These are phyloP conservation scores for Conus ventricosus DNA, from an alignment of 1,140 invertebrate species.

Conservation along the genomic window DNA sequence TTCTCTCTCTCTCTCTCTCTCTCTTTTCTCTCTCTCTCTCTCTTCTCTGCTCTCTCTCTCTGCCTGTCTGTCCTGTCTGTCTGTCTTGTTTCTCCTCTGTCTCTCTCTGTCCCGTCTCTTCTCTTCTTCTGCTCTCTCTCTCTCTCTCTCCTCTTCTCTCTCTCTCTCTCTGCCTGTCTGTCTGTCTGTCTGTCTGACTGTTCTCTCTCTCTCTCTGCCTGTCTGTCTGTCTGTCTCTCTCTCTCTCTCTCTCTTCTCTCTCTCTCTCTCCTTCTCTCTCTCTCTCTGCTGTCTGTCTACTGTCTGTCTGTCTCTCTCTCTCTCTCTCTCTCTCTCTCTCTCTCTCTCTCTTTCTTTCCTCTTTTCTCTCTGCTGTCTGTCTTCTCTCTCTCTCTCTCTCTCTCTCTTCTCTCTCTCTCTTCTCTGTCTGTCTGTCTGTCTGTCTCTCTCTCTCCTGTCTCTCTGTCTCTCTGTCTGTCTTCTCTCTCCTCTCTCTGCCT, in stretches of 20 bases:
- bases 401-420: neutral
- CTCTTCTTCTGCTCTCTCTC: too few relatives aligned
- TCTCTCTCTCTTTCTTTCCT: neutral
- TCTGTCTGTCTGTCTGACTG: too few relatives aligned
- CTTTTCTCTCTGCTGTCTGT: too few relatives aligned
- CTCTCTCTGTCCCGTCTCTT: too few relatives aligned
- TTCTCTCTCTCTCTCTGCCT: neutral
- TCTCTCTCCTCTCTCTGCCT: neutral
- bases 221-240: neutral
- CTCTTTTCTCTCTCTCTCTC: neutral
- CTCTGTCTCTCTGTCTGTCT: neutral
- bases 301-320: neutral
- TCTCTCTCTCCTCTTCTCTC: neutral
- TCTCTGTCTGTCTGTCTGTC: too few relatives aligned
- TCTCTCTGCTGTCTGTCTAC: neutral
- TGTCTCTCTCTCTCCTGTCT: neutral
- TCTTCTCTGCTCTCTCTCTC: conserved; percentile 4
- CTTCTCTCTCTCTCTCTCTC: conserved; percentile 9
- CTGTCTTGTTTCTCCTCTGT: too few relatives aligned
- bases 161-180: neutral
- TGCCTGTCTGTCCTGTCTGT: neutral
- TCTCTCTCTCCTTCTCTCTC: too few relatives aligned
- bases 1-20: neutral
- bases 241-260: conserved; percentile 4
- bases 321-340: neutral